Conservation (phyloP, 2,113 vertebrate genomes). For the Sminthopsis crassicaudata region DNA sequence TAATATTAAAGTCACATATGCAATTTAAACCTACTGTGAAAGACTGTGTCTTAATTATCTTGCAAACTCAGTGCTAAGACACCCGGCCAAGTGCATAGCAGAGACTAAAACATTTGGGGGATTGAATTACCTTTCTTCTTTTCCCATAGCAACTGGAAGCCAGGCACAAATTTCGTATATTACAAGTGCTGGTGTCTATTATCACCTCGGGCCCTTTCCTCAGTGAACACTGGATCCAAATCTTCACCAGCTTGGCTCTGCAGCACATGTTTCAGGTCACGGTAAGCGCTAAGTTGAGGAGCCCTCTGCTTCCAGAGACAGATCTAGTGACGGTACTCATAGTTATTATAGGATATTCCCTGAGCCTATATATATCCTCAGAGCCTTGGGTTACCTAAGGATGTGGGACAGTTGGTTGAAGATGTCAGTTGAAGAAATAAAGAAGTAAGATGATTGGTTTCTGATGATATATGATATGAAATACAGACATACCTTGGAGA, state of each 20-base stretch:
- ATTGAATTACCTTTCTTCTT: neutral
- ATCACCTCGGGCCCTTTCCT: neutral
- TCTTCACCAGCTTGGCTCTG: neutral
- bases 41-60: neutral
- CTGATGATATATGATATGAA: neutral
- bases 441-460: neutral
- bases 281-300: neutral
- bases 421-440: conserved; percentile 34
- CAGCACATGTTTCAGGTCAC: neutral
- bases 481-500: neutral
- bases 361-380: neutral
- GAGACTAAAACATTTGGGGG: neutral
- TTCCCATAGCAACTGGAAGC: neutral
- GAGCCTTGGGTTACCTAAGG: conserved; percentile 9
- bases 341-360: conserved; percentile 5
- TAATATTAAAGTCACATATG: neutral
- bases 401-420: conserved; percentile 18
- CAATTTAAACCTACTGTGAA: neutral
- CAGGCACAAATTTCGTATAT: neutral
- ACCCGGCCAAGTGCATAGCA: neutral
- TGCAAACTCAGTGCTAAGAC: neutral
- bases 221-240: neutral
- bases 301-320: neutral
- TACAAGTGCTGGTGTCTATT: neutral
- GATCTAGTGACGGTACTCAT: neutral